A percentile compares a stretch with the other conserved stretches of the same genome.
These are phyloP conservation scores for Diarsia rubi DNA, from an alignment of 2,888 invertebrate species.

Conservation along the genomic window DNA sequence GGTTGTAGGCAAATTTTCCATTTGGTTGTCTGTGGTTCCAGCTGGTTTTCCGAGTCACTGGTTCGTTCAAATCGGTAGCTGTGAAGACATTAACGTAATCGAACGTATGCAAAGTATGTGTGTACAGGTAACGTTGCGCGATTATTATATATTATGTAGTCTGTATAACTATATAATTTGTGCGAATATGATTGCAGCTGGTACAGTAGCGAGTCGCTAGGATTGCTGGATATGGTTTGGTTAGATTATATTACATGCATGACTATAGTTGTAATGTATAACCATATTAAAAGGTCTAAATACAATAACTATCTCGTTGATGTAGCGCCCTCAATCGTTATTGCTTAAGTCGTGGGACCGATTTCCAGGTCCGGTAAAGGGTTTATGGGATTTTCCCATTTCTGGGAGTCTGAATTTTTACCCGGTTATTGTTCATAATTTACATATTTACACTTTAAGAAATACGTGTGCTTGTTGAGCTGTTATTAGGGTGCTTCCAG, in stretches of 20 bases:
- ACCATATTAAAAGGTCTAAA: not conserved
- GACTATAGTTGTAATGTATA: not conserved
- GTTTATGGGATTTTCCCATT: too few relatives aligned
- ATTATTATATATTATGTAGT: not conserved
- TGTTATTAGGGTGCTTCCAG: constrained; percentile 28
- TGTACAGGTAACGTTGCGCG: constrained; percentile 11
- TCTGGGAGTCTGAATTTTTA: too few relatives aligned
- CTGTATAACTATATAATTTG: not conserved
- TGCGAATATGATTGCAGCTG: not conserved
- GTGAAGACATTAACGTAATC: constrained; percentile 62
- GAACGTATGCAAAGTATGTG: constrained; percentile 10
- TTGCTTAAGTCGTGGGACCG: too few relatives aligned
- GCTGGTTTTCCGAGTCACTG: constrained; percentile 81
- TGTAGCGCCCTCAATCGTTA: too few relatives aligned
- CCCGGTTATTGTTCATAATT: not conserved
- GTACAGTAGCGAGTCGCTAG: too few relatives aligned
- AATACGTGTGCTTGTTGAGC: constrained; percentile 18
- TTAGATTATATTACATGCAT: not conserved
- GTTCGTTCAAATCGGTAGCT: constrained; percentile 66
- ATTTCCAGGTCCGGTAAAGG: too few relatives aligned
- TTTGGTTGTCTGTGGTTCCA: constrained; percentile 71
- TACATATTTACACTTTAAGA: constrained; percentile 18
- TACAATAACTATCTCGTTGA: too few relatives aligned
- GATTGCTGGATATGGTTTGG: not conserved
- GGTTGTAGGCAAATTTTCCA: constrained; percentile 75